phyloP scores from a whole-genome alignment of 2,113 vertebrate genomes.

The Crotalus horridus region DNA sequence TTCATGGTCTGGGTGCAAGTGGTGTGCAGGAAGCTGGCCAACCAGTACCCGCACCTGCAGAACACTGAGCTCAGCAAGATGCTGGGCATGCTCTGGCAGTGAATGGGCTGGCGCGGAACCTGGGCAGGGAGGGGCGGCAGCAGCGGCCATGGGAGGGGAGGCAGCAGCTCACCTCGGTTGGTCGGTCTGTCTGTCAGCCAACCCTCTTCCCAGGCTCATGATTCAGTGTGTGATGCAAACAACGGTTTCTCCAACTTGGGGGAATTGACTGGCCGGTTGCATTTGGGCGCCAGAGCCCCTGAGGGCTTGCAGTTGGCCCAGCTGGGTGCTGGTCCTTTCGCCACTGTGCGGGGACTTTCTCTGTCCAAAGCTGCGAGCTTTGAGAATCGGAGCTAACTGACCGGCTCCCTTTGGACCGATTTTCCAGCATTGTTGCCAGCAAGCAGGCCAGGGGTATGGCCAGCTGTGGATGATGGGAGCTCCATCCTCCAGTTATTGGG shows the following conservation, averaged over 20 bases:
- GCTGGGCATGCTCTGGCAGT: conserved; percentile 96
- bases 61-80: conserved; percentile 97
- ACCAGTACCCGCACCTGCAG: conserved; percentile 94
- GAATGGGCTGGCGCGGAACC: conserved; percentile 53
- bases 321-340: not conserved
- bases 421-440: not conserved
- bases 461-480: not conserved
- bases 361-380: not conserved
- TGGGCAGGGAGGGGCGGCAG: not conserved
- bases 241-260: not conserved
- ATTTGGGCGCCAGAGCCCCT: accelerated
- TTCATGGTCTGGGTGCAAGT: conserved; percentile 94
- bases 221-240: not conserved
- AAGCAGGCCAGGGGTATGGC: not conserved
- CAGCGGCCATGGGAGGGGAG: too few species aligned
- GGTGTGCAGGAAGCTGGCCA: conserved; percentile 88
- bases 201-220: not conserved
- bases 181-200: accelerated
- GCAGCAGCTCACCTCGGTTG: too few species aligned
- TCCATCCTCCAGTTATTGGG: not conserved
- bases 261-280: not conserved
- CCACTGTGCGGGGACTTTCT: not conserved
- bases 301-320: accelerated
- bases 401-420: not conserved
- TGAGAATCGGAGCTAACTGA: not conserved